Evolutionary conservation across 2,113 vertebrate genomes (phyloP), one percentile per base, ranked within the genome.

Genomic region (Phyllostomus discolor): DNA sequence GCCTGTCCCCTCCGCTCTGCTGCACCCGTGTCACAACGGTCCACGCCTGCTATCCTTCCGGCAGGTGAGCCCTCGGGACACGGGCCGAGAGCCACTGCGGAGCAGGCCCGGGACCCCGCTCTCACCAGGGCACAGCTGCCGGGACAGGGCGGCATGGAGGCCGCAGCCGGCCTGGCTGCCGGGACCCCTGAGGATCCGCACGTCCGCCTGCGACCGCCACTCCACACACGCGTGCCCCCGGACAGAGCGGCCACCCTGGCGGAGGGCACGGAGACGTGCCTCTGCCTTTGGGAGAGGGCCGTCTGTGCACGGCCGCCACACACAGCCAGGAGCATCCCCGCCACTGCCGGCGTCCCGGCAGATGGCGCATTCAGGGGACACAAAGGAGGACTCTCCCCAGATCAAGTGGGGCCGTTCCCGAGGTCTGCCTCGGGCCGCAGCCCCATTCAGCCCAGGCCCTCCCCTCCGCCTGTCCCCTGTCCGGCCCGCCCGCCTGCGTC

Each of bases 321-420:
- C 76, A 14, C 76, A 62, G 54, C 6, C n/a, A 10, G 72, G 96
- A 64, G 95, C 84, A 88, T 88, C 91, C 90, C 88, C 0, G 96
- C 20, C 76, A 93, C 95, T 43, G 17, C 20, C 24, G 89, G 90
- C 90, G 91, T 12, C 94, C 73, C 46, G 95, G 97, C 98, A 99
- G 98, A 99, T 98, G 98, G 87, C 83, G 78, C 11, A 98, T 98
- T 98, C 98, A 98, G 24, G 38, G 4, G 26, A 87, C 94, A 98
- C 98, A 98, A 98, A 98, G 96, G 97, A 78, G 24, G 46, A 85
- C 90, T 64, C 90, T 46, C 54, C 96, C 0, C 87, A 38, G 64
- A 88, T 16, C 62, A 95, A 97, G 97, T 0, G 50, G 78, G 72
- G 88, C 88, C 0, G 6, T 11, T 64, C 86, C 90, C 79, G 62